Evolutionary conservation across 2,113 vertebrate genomes (phyloP).

Genomic region (Forbesichthys papilliferus): DNA sequence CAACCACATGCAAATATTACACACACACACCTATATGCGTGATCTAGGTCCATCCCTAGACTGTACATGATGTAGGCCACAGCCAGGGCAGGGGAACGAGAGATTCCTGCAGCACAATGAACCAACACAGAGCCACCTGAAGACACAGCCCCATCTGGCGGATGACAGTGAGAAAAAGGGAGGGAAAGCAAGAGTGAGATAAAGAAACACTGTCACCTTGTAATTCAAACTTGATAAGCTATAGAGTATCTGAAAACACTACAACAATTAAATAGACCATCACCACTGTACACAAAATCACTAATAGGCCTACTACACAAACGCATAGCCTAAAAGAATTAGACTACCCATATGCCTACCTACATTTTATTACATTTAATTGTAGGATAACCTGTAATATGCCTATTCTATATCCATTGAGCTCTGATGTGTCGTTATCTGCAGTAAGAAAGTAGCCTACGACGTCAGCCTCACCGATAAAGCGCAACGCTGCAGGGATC

Average conservation of each 20-base stretch:
- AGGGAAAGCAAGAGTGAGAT: not conserved
- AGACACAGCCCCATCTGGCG: conserved; percentile 73
- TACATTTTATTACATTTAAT: too few species aligned
- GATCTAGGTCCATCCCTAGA: conserved; percentile 76
- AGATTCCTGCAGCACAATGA: conserved; percentile 82
- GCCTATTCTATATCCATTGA: too few species aligned
- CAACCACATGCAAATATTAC: not conserved
- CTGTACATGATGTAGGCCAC: conserved; percentile 82
- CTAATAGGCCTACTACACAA: too few species aligned
- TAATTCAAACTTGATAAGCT: not conserved
- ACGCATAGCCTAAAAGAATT: too few species aligned
- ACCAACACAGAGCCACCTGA: conserved; percentile 76
- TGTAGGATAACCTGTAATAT: too few species aligned
- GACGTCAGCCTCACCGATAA: conserved; percentile 72
- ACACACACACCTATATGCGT: conserved; percentile 78
- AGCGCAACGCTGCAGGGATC: conserved; percentile 78
- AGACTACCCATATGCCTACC: too few species aligned
- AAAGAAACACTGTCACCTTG: not conserved
- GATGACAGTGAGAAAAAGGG: conserved; percentile 7
- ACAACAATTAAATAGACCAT: too few species aligned
- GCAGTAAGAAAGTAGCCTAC: not conserved
- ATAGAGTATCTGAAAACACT: too few species aligned
- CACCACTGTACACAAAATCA: too few species aligned
- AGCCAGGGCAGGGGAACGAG: conserved; percentile 80
- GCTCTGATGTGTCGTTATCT: not conserved